Evolutionary conservation across 2,113 vertebrate genomes (phyloP), one percentile per base, ranked within the genome.

Genomic region (Corythoichthys haematopterus): DNA sequence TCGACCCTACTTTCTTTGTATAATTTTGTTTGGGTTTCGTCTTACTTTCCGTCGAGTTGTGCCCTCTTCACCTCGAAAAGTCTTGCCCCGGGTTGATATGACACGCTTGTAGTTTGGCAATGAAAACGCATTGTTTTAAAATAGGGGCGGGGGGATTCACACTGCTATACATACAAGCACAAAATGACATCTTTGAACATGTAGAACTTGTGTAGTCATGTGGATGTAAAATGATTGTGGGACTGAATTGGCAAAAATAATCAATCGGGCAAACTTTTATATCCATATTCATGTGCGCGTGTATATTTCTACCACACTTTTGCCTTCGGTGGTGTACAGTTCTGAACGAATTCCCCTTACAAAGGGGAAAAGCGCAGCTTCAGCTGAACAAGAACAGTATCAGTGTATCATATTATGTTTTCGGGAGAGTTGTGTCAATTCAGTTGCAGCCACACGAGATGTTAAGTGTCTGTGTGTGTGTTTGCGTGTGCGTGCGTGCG

Each of bases 281-380:
- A 87, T 43, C 9, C 40, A 43, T 43, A 43, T 88, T 84, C 80
- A 88, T 88, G 87, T 90, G 83, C 81, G 66, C 88, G 83, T 88
- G 86, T 90, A 84, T 88, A 85, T 90, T 91, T 89, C 82, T 85
- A 88, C 84, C 84, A 84, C 78, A 85, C 77, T 83, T 82, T 79
- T 86, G 80, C 82, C 79, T 87, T 74, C 82, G 78, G 83, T 82
- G 85, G 81, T 80, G 76, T 82, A 80, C 65, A 51, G 87, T 79
- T 74, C 75, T 80, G 81, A 78, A 66, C 76, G 65, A 53, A 61
- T 76, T 83, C 71, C 33, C 83, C 78, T 80, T 72, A 45, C 76
- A 70, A 69, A 76, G 71, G 73, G 71, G 72, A 65, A 47, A 63
- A 68, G 59, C 69, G 80, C 79, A 77, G 74, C 68, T 57, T 87